Conservation (phyloP, 2,888 invertebrate genomes). For the Synergus itoensis region DNA sequence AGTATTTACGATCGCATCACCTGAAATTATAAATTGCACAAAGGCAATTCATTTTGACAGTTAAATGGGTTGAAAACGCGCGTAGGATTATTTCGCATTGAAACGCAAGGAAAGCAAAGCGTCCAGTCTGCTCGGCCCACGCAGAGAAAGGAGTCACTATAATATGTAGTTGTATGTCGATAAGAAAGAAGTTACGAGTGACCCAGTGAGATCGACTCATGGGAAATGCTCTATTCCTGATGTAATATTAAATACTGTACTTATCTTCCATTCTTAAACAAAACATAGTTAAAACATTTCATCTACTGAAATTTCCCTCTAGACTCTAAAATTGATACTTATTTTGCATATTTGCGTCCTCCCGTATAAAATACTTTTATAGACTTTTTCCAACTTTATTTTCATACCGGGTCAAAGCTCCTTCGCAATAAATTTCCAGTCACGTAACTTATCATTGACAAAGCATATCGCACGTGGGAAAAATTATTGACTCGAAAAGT, state of each 20-base stretch:
- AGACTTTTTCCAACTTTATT: background rate
- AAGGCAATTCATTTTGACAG: conserved; percentile 38
- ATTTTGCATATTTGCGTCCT: background rate
- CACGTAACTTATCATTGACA: background rate
- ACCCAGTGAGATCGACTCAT: conserved; percentile 24
- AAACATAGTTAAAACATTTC: background rate
- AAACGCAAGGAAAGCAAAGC: conserved; percentile 30
- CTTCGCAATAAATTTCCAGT: background rate
- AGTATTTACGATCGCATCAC: conserved; percentile 23
- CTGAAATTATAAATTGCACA: conserved; percentile 41
- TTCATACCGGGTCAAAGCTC: background rate
- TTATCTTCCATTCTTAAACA: conserved; percentile 19
- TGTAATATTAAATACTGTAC: background rate
- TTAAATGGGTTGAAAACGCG: conserved; percentile 33
- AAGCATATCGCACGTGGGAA: background rate
- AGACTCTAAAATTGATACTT: background rate
- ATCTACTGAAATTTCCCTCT: too few relatives aligned
- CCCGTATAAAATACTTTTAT: background rate
- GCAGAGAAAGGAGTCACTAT: conserved; percentile 31
- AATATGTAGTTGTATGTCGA: background rate
- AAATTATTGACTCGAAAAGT: conserved; percentile 23
- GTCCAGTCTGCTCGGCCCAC: conserved; percentile 39
- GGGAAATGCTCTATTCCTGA: conserved; percentile 31
- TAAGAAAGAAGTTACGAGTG: conserved; percentile 38
- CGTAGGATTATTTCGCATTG: conserved; percentile 38